Base-by-base conservation (phyloP, 2,113 vertebrate species). In the Setophaga petechia region DNA sequence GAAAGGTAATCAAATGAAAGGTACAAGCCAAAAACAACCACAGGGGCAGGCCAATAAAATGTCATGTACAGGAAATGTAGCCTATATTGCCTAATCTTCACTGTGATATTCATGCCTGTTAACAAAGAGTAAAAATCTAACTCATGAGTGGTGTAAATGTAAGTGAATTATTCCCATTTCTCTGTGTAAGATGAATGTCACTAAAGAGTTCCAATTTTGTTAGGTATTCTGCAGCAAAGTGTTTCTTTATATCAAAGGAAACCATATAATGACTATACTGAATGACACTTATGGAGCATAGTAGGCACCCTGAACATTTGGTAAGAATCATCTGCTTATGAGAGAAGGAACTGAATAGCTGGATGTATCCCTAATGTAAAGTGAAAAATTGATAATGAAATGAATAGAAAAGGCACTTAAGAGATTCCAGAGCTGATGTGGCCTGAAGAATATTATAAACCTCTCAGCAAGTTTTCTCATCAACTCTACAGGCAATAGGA, bases 161-260 rank as follows among this genome's bases (percentile, higher is more conserved):
- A 85, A 86, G 83, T 66, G 76, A 85, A 89, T 94, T 86, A 94
- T 62, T 47, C 92, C 57, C 72, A 71, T 74, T 77, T 86, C 79
- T 71, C 76, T 88, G 58, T 8, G 3, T 33, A 91, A 78, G 69
- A 71, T 63, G 52, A 67, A 84, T 91, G 74, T 35, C 76, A 74
- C 28, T 76, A 20, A 87, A 89, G 87, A 86, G 88, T 79, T 83
- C 52, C 86, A 77, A 55, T 67, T 90, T 84, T 52, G 65, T 43
- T 51, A n/a, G 43, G 47, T 47, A 86, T 84, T 86, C 65, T 59
- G 43, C 61, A 90, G 65, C 27, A 30, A 86, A 85, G 72, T 66
- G 66, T 71, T 94, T 82, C 78, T 95, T 87, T 87, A 49, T 72
- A 86, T 92, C 90, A 84, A 90, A 94, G 2, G 6, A 87, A 95